Base-by-base conservation (phyloP, 1,140 invertebrate species). In the Delia radicum region DNA sequence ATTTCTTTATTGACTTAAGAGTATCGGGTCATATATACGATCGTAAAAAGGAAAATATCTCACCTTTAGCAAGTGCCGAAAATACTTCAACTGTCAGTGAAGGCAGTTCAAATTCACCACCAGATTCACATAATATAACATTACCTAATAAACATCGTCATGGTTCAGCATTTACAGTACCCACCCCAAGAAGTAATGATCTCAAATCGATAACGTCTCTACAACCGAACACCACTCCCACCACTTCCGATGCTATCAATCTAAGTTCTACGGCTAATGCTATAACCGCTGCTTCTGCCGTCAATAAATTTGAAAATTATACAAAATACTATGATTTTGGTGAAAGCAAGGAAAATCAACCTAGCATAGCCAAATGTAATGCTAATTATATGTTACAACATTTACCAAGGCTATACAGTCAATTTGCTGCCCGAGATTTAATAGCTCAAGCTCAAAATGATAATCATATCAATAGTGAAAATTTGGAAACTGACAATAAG, bases 1-100 rank as follows among this genome's bases (percentile, higher is more conserved):
- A 94, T 80, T 94, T 94, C 81, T 94, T 94, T 85, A 94, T 94
- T 55, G 93, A 94, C 79, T 82, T 94, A 0, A 89, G 93, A 55
- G 93, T 94, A 0, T 94, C 93, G 3, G 93, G 93, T 0, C 93
- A 94, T 77, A 93, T 94, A 74, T 94, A 93, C 85, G 93, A 94
- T 75, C 87, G 92, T 28, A 93, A 94, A 75, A 88, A 90, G 74
- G 84, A 88, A 72, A 86, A 88, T 37, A 85, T 86, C 27, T 89
- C 80, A 12, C 82, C 83, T 12, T 74, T 82, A 28, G 77, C 82
- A 27, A 79, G 62, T 67, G n/a, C 80, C 21, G 80, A 78, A 2
- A 86, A 81, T 74, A 78, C 67, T 12, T 69, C 73, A 15, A 37
- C 79, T 8, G 55, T 26, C 18, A 72, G 75, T 15, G 76, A 76